These are phyloP conservation scores for Eupithecia tripunctaria DNA, from an alignment of 2,888 invertebrate species.

Conservation along the genomic window DNA sequence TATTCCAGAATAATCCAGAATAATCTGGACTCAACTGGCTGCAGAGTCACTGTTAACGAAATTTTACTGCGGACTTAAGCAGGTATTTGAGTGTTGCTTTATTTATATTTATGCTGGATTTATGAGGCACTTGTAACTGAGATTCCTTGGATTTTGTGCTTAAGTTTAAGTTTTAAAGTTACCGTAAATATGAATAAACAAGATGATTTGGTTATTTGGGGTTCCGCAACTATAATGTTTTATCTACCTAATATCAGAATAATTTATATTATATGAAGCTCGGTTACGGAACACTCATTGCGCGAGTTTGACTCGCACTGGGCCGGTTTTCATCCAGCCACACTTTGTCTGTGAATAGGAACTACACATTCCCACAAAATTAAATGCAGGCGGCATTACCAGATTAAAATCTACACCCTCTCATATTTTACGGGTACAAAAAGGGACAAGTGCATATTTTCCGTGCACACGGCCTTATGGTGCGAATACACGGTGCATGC, in stretches of 20 bases:
- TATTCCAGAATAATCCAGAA: conserved; percentile 56
- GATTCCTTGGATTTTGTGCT: neutral
- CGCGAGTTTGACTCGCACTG: neutral
- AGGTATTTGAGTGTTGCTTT: conserved; percentile 26
- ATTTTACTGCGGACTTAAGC: conserved; percentile 49
- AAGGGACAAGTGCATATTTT: conserved; percentile 48
- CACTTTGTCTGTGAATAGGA: neutral
- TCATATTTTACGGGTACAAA: conserved; percentile 37
- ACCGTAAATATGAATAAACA: neutral
- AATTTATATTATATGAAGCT: neutral
- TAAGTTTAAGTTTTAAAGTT: neutral
- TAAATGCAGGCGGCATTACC: conserved; percentile 22
- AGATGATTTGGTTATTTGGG: neutral
- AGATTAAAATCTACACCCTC: conserved; percentile 40
- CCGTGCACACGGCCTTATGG: conserved; percentile 24
- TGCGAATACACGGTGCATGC: neutral
- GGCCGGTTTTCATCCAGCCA: neutral
- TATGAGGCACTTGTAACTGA: conserved; percentile 13
- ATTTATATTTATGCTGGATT: conserved; percentile 16
- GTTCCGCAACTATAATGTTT: neutral
- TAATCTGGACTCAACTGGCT: conserved; percentile 41
- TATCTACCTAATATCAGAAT: neutral
- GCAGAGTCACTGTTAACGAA: conserved; percentile 54
- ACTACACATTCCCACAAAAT: neutral
- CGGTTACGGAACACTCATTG: neutral